Evolutionary conservation across 2,797 vertebrate genomes (phyloP).

Genomic region (Poeciliopsis paucimaculata): DNA sequence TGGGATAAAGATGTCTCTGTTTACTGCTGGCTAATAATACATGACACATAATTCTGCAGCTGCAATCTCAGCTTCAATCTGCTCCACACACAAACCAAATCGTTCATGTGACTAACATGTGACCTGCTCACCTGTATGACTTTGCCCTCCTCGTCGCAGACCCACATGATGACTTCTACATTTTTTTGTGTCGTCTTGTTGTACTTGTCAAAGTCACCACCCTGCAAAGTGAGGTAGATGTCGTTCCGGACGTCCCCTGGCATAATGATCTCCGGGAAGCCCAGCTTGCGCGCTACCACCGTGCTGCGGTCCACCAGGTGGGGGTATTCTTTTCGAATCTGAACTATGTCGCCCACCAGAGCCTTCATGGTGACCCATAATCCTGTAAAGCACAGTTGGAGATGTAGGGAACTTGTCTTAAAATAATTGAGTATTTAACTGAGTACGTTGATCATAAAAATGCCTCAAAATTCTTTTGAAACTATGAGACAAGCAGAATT

Average conservation of each 20-base stretch:
- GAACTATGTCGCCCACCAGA: conserved; percentile 91
- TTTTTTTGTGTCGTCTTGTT: conserved; percentile 98
- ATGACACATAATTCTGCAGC: conserved; percentile 1
- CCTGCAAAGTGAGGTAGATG: conserved; percentile 92
- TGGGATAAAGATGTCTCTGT: conserved; percentile 28
- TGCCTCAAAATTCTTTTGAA: neutral
- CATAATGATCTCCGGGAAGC: conserved; percentile 99
- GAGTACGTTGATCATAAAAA: neutral
- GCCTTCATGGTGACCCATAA: conserved; percentile 98
- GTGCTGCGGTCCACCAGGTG: conserved; percentile 97
- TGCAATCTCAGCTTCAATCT: neutral
- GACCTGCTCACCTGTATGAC: conserved; percentile 84
- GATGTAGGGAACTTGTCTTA: neutral
- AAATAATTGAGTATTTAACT: neutral
- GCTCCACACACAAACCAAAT: conserved; percentile 8
- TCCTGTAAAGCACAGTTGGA: conserved; percentile 72
- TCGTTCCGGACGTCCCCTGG: conserved; percentile 98
- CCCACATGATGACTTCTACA: conserved; percentile 96
- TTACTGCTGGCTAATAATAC: conserved; percentile 25
- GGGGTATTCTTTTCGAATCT: conserved; percentile 95
- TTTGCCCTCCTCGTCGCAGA: conserved; percentile 95
- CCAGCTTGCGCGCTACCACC: conserved; percentile 93
- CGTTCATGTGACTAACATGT: neutral
- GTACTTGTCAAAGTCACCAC: conserved; percentile 96
- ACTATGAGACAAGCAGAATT: neutral